These are phyloP conservation scores for Priocnemis perturbator DNA, from an alignment of 2,888 invertebrate genomes.

Conservation along the genomic window DNA sequence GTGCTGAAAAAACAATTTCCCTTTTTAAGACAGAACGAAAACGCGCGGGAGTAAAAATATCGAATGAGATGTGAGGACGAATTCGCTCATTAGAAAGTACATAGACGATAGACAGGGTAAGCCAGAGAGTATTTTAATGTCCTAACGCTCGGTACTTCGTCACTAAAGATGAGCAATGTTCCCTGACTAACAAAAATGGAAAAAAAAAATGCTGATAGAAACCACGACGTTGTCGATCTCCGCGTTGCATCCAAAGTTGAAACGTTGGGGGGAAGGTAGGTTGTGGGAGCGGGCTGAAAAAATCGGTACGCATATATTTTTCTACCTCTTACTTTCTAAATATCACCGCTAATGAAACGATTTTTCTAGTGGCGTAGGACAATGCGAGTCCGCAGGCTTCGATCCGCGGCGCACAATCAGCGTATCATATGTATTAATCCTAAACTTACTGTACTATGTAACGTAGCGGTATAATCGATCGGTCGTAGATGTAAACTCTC, in stretches of 20 bases:
- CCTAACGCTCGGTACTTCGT: too few relatives aligned
- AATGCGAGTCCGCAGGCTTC: conserved; percentile 39
- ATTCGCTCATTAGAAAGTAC: too few relatives aligned
- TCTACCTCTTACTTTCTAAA: conserved; percentile 63
- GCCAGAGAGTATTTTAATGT: too few relatives aligned
- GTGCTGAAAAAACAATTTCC: too few relatives aligned
- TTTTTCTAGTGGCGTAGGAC: conserved; percentile 22
- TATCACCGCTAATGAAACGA: conserved; percentile 27
- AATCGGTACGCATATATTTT: conserved; percentile 57
- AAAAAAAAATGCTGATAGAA: neutral
- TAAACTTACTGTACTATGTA: conserved; percentile 4
- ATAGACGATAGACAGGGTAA: too few relatives aligned
- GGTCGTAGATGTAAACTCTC: neutral
- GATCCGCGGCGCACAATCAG: conserved; percentile 45
- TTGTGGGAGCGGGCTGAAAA: conserved; percentile 26
- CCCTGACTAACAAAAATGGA: neutral
- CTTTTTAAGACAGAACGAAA: too few relatives aligned
- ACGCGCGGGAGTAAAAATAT: too few relatives aligned
- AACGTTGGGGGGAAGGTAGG: too few relatives aligned
- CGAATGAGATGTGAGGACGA: too few relatives aligned
- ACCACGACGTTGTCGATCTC: neutral
- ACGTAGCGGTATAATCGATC: neutral
- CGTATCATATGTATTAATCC: conserved; percentile 13
- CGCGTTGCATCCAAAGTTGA: neutral
- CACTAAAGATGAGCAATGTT: neutral